Conservation (phyloP, 1,140 invertebrate species). For the Ceratoteleas bidentatus region DNA sequence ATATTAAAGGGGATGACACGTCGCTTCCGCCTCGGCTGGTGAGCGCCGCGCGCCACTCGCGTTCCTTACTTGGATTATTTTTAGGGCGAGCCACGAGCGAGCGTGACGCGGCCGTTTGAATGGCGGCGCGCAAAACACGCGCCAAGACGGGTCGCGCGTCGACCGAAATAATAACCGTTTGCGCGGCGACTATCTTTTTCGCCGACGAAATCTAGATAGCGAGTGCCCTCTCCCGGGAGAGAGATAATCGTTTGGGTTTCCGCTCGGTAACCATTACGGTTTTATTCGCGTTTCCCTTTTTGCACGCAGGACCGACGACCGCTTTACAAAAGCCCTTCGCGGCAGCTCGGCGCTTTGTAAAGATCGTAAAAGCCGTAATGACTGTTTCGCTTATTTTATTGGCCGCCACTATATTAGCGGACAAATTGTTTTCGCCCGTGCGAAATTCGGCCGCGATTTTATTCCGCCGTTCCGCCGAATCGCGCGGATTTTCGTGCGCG, state of each 20-base stretch:
- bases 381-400: slow-evolving; percentile 64
- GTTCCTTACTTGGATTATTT: slow-evolving; percentile 58
- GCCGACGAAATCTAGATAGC: slow-evolving; percentile 56
- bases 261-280: slow-evolving; percentile 58
- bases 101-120: slow-evolving; percentile 43
- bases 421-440: too few species aligned
- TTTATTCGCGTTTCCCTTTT: slow-evolving; percentile 59
- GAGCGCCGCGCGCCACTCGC: slow-evolving; percentile 40
- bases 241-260: slow-evolving; percentile 65
- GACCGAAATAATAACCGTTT: slow-evolving; percentile 49
- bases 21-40: slow-evolving; percentile 47
- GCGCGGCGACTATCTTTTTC: slow-evolving; percentile 43
- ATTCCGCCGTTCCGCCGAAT: too few species aligned
- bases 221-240: slow-evolving; percentile 40
- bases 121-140: slow-evolving; percentile 32
- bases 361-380: slow-evolving; percentile 59
- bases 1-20: slow-evolving; percentile 69
- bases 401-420: slow-evolving; percentile 39
- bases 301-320: slow-evolving; percentile 35
- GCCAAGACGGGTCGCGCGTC: slow-evolving; percentile 7
- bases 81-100: slow-evolving; percentile 43
- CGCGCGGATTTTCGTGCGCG: too few species aligned
- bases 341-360: slow-evolving; percentile 41
- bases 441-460: too few species aligned
- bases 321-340: slow-evolving; percentile 50